Base-by-base conservation (phyloP, 2,797 vertebrate species). In the Pipistrellus pipistrellus region DNA sequence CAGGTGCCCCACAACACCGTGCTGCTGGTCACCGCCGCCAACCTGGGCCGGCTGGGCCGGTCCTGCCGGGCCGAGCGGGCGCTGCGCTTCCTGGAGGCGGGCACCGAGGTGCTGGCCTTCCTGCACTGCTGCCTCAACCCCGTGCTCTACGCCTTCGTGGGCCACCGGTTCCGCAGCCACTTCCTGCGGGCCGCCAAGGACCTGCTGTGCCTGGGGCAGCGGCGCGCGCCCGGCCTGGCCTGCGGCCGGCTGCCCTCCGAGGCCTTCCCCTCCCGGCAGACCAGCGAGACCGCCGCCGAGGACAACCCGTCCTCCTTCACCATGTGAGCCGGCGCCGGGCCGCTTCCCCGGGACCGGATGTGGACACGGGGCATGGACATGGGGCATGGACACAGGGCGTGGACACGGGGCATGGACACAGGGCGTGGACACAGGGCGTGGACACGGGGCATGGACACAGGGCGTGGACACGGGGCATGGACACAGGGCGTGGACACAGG, bases 61-160 rank as follows among this genome's bases (percentile, higher is more conserved):
- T 0, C 32, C 0, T 99, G 99, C 90, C 4, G 27, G 0, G 4
- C 0, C 0, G 96, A 88, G 0, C 97, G 98, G 2, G 10, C 4
- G 4, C 44, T 98, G 46, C 11, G 88, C 4, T 97, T 98, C 6
- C 85, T 86, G 0, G 95, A 95, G 57, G 97, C 75, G 0, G 20
- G 98, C 88, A 98, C 98, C 0, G 98, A 99, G 97, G 98, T 98
- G 25, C 14, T 99, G 59, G 98, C 98, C 2, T 99, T 99, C 97
- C 98, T 99, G 66, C 99, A 99, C 96, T 99, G 99, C 95, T 99
- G 99, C 11, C 97, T 99, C 85, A 99, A 99, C 87, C 99, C 99
- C 0, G 95, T 99, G 85, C 98, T 99, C 35, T 99, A 99, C 0
- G 99, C 99, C 0, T 99, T 99, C 91, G 96, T 99, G 0, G 99